Base-by-base conservation (phyloP, 2,888 invertebrate species). In the Oligia latruncula region DNA sequence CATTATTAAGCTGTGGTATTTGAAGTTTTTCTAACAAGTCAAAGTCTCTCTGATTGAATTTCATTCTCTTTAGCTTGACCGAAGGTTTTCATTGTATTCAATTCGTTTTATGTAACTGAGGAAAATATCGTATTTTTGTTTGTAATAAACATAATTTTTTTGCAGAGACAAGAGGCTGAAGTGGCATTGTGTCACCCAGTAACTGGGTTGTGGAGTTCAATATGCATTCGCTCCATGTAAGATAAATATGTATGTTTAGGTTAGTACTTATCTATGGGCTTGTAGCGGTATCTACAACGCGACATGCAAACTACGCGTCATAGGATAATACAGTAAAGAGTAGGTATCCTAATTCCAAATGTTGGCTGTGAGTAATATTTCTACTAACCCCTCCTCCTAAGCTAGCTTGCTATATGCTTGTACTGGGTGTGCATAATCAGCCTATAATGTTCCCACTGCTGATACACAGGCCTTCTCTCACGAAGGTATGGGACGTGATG, bases 11-110 rank as follows among this genome's bases (percentile, higher is more conserved):
- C 85, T 78, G 68, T 52, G 88, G 86, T 77, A 75, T 85, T 85
- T 85, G 74, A 88, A 88, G 88, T 85, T 85, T 80, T 70, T 73
- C 75, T 85, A 88, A 85, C 88, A 77, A 85, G 70, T 58, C 72
- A 81, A 81, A 85, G 88, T 86, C 70, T 60, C 62, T 60, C 17
- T 88, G 82, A 85, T 85, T 88, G 77, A 85, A 77, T 85, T 77
- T 85, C 46, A 62, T 67, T 74, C 40, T 46, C 29, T 71, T 68
- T 73, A 29, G 29, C 43, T 72, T 75, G 82, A 71, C 72, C 62
- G 35, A 62, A 73, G 72, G 67, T 55, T 87, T 67, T 40, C 40
- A 46, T 68, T 11, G 64, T 74, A 74, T 67, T 72, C 40, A 60
- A 87, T 67, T 78, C 58, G 13, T 9, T 78, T n/a, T 15, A 43